These are phyloP conservation scores for Drosophila neoperkinsi DNA, from an alignment of 2,888 invertebrate species.

Conservation along the genomic window DNA sequence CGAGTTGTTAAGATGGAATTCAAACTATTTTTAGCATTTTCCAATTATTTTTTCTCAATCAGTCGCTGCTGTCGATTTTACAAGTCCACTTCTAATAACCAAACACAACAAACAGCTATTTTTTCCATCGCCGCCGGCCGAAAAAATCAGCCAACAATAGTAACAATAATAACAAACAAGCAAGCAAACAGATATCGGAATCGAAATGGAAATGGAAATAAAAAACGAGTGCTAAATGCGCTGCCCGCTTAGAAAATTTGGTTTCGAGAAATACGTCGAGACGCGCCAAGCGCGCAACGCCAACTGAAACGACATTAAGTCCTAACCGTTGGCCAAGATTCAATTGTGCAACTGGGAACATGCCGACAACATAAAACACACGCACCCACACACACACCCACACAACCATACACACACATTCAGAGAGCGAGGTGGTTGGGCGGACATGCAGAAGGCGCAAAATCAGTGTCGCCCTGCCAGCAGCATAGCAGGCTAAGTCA, in stretches of 20 bases:
- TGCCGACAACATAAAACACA: slow-evolving; percentile 62
- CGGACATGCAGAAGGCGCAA: slow-evolving; percentile 75
- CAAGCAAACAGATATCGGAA: slow-evolving; percentile 46
- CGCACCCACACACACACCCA: slow-evolving; percentile 21
- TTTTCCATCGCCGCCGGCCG: slow-evolving; percentile 44
- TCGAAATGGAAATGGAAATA: slow-evolving; percentile 18
- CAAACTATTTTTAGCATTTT: slow-evolving; percentile 1
- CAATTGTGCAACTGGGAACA: slow-evolving; percentile 65
- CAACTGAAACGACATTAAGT: slow-evolving; percentile 77
- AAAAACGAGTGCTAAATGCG: slow-evolving; percentile 37
- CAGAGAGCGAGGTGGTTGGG: slow-evolving; percentile 19
- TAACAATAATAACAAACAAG: slow-evolving; percentile 29
- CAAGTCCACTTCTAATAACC: slow-evolving; percentile 36
- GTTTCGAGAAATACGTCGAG: slow-evolving; percentile 64
- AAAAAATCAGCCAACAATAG: slow-evolving; percentile 23
- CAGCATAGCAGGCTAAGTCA: slow-evolving; percentile 47
- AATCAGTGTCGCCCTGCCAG: slow-evolving; percentile 59
- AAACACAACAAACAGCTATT: slow-evolving; percentile 29
- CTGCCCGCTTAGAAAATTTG: slow-evolving; percentile 40
- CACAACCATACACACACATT: slow-evolving; percentile 3
- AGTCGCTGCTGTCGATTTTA: slow-evolving; percentile 10
- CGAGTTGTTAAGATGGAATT: background rate
- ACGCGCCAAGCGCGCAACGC: slow-evolving; percentile 83
- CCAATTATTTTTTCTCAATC: slow-evolving; percentile 34
- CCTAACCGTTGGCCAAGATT: slow-evolving; percentile 67